Evolutionary conservation across 2,888 invertebrate genomes (phyloP).

Genomic region (Eurytoma californica): DNA sequence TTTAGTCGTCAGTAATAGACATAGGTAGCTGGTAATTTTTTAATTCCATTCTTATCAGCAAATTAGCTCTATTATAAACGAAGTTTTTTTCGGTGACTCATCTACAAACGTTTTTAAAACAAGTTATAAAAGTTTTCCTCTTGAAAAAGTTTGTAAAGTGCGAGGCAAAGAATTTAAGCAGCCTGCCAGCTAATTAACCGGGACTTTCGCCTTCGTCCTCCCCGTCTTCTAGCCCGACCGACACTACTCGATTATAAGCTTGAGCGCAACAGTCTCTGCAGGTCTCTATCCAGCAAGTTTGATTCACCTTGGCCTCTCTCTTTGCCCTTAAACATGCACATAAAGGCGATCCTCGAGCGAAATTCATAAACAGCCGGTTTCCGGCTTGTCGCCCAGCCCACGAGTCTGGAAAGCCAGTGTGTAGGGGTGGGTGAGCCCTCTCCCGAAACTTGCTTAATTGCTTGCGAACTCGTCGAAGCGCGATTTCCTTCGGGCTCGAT

Average conservation of each 20-base stretch:
- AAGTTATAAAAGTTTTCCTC: neutral
- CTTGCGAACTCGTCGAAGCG: conserved; percentile 56
- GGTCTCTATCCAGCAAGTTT: conserved; percentile 49
- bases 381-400: conserved; percentile 54
- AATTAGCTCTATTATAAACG: too few relatives aligned
- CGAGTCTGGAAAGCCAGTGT: conserved; percentile 36
- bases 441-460: conserved; percentile 56
- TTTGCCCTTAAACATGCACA: neutral
- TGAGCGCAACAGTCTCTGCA: conserved; percentile 32
- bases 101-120: neutral
- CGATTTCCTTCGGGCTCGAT: conserved; percentile 58
- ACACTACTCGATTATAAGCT: conserved; percentile 53
- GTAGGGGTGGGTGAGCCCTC: neutral
- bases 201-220: neutral
- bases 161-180: neutral
- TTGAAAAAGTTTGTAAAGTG: neutral
- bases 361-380: conserved; percentile 57
- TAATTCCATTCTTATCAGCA: too few relatives aligned
- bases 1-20: too few relatives aligned
- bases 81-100: neutral
- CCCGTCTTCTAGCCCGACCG: neutral
- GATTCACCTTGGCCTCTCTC: conserved; percentile 39
- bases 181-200: conserved; percentile 3
- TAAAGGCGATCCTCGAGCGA: conserved; percentile 19
- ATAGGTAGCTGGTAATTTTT: too few relatives aligned